These are phyloP conservation scores for Distichodus sexfasciatus DNA, from an alignment of 2,797 vertebrate species.

Conservation along the genomic window DNA sequence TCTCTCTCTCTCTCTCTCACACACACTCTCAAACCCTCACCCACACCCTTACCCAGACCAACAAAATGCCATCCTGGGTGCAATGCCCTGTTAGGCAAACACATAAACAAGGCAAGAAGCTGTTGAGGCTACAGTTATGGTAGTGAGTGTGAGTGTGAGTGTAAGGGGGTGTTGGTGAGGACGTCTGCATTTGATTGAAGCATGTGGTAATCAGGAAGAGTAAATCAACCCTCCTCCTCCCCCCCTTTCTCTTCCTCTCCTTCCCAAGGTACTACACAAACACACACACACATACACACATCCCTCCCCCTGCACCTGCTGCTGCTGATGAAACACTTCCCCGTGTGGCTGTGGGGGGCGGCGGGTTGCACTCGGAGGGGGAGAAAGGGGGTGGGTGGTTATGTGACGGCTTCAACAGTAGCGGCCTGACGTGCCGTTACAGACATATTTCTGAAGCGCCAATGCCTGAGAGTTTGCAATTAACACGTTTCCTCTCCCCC, in stretches of 20 bases:
- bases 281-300: too few species aligned
- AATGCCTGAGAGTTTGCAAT: slow-evolving; percentile 33
- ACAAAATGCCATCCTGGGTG: slow-evolving; percentile 13
- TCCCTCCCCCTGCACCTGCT: slow-evolving; percentile 51
- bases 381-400: not conserved
- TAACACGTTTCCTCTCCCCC: too few species aligned
- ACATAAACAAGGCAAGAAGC: slow-evolving; percentile 10
- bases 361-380: slow-evolving; percentile 28
- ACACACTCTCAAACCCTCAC: too few species aligned
- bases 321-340: slow-evolving; percentile 54
- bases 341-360: slow-evolving; percentile 16
- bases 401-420: slow-evolving; percentile 13
- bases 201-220: slow-evolving; percentile 53
- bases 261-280: slow-evolving; percentile 33
- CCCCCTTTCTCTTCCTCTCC: slow-evolving; percentile 22
- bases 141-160: not conserved
- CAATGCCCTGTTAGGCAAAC: slow-evolving; percentile 26
- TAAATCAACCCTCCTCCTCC: slow-evolving; percentile 37
- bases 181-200: slow-evolving; percentile 19
- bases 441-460: slow-evolving; percentile 13
- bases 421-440: not conserved
- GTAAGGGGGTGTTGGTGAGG: not conserved
- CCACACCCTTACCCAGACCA: too few species aligned
- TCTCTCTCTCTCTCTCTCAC: too few species aligned
- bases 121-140: slow-evolving; percentile 5